Percentiles rank a stretch among this genome's conserved stretches.
Evolutionary conservation across 2,888 invertebrate species (phyloP).

Genomic region (Entomobrya proxima): DNA sequence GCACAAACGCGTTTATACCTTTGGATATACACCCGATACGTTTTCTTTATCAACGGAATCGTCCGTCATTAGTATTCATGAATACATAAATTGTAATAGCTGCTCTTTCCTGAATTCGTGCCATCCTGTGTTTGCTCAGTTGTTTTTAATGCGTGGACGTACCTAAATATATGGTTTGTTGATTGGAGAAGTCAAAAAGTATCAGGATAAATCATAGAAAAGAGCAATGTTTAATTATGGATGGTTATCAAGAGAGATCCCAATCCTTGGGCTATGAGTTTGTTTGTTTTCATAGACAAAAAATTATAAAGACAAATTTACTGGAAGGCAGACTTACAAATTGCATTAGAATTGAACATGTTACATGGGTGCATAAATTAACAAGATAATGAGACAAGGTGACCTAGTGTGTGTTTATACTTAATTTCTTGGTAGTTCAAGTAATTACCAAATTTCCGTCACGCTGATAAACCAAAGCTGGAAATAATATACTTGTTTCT

Average conservation of each 20-base stretch:
- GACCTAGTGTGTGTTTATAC: too few species aligned
- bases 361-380: too few species aligned
- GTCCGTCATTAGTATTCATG: conserved; percentile 40
- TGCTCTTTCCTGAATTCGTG: conserved; percentile 35
- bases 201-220: conserved; percentile 3
- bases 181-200: conserved; percentile 15
- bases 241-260: neutral
- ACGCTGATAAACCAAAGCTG: too few species aligned
- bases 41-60: conserved; percentile 9
- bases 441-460: too few species aligned
- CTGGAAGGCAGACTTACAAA: neutral
- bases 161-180: neutral
- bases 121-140: neutral
- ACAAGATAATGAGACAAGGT: too few species aligned
- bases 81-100: conserved; percentile 43
- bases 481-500: too few species aligned
- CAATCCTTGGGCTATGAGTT: neutral
- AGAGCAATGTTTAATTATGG: neutral
- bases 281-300: neutral
- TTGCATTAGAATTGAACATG: too few species aligned
- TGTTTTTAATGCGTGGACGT: neutral
- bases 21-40: conserved; percentile 12
- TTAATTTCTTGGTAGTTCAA: too few species aligned
- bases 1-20: neutral
- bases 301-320: too few species aligned